These are phyloP conservation scores for Orbicella faveolata DNA, from an alignment of 64 coral and sea anemone genomes.

Conservation along the genomic window DNA sequence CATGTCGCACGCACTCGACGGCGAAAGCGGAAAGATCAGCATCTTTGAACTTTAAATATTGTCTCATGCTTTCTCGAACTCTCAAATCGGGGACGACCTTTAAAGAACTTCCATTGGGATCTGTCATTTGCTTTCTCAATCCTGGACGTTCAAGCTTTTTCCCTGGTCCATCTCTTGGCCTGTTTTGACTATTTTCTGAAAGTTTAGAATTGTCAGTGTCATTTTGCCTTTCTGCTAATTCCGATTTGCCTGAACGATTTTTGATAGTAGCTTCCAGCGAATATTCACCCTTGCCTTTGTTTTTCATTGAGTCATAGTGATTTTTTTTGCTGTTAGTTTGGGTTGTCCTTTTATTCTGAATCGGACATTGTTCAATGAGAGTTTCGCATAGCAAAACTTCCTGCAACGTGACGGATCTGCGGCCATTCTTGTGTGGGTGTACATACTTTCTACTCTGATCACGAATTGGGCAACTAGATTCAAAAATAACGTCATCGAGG, in stretches of 20 bases:
- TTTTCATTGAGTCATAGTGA: background rate
- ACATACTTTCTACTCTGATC: background rate
- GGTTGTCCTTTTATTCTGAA: background rate
- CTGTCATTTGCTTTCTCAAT: background rate
- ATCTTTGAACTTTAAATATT: slow-evolving; percentile 40
- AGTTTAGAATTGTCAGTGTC: background rate
- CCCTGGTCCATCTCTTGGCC: background rate
- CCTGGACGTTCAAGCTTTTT: slow-evolving; percentile 5
- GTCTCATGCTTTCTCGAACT: slow-evolving; percentile 39
- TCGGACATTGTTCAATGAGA: slow-evolving; percentile 14
- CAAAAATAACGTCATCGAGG: slow-evolving; percentile 4
- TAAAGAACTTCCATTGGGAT: background rate
- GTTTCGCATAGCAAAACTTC: slow-evolving; percentile 33
- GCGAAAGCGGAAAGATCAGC: slow-evolving; percentile 45
- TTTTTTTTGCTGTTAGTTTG: background rate
- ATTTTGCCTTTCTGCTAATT: background rate
- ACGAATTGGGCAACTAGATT: background rate
- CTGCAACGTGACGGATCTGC: background rate
- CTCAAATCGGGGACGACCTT: background rate
- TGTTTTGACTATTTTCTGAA: background rate
- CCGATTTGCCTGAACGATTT: background rate
- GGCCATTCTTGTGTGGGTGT: background rate
- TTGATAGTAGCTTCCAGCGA: background rate
- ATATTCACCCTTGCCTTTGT: background rate
- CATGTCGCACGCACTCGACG: slow-evolving; percentile 25